phyloP scores from a whole-genome alignment of 2,888 invertebrate species.

The Drosophila tanythrix region DNA sequence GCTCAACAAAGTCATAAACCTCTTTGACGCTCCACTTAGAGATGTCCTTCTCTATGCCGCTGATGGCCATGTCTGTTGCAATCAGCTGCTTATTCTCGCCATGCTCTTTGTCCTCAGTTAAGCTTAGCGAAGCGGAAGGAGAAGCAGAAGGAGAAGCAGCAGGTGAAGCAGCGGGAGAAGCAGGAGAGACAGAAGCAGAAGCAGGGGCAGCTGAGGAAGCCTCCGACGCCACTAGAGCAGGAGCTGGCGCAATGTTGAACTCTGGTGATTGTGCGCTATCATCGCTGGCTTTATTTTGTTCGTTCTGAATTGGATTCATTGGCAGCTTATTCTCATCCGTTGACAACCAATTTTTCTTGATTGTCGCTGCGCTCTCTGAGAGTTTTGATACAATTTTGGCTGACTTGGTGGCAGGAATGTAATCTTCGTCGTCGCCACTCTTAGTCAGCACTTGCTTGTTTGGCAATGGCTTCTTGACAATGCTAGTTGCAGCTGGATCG shows the following conservation, averaged over 20 bases:
- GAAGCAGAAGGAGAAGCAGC: background rate
- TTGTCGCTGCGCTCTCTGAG: background rate
- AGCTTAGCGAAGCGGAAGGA: rapidly evolving
- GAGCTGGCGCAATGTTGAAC: background rate
- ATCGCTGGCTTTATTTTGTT: background rate
- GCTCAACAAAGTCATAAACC: conserved; percentile 91
- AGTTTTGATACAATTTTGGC: background rate
- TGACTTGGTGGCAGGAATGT: background rate
- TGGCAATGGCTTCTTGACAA: conserved; percentile 1
- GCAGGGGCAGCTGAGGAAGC: background rate
- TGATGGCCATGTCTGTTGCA: background rate
- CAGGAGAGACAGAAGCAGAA: background rate
- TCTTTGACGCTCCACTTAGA: conserved; percentile 91
- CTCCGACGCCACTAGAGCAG: background rate
- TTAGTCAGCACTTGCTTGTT: background rate
- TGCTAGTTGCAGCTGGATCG: conserved; percentile 23
- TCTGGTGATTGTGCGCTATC: background rate
- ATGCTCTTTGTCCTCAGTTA: conserved; percentile 1
- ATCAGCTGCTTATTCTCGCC: background rate
- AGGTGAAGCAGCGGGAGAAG: too few relatives aligned
- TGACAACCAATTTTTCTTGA: background rate
- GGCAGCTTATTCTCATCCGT: background rate
- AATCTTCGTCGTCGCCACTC: conserved; percentile 2
- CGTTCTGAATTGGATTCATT: background rate
- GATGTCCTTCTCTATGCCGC: conserved; percentile 34